Evolutionary conservation across 35 echinoderm and acorn worm species (phyloP), one percentile per base, ranked within the genome.

Genomic region (Lytechinus pictus): DNA sequence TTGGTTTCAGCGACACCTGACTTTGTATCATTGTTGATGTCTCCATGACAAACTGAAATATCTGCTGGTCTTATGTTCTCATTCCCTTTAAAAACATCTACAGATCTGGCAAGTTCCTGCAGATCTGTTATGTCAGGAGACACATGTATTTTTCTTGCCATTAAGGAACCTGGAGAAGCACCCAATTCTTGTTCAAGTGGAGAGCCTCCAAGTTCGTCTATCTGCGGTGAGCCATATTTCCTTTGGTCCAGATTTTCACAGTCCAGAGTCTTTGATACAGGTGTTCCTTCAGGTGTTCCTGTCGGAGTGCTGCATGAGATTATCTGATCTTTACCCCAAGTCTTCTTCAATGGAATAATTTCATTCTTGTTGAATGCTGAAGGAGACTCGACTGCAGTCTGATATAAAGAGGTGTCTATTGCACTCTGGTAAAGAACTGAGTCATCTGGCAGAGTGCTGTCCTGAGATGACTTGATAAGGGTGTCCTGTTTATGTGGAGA

Each of bases 321-420:
- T 27, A 93, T 27, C 54, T 93, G 92, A 57, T 93, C 92, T 57
- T 55, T 93, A 27, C 57, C 16, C 92, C 92, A 93, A 53, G 92
- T 79, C 66, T 33, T 90, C 54, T 57, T 54, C 13, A 54, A 28
- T 27, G 52, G 54, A 93, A 93, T 28, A 10, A 55, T 54, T 27
- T 57, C 92, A 55, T 27, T 93, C 27, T 57, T 57, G 52, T 57
- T 57, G 92, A 93, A 27, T 57, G 9, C 92, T 10, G 55, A 33
- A 93, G 92, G 92, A 90, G 88, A 90, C 57, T 95, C 94, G 44
- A 92, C 29, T n/a, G 96, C 96, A 95, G 96, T 96, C 92, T 96
- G 66, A 44, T 96, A 96, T 5, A 96, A 51, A 6, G 96, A 94
- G 8, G 89, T 91, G 28, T 96, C 96, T 33, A 95, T 87, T 29